Evolutionary conservation across 92 coral and sea anemone genomes (phyloP).

Genomic region (Parazoanthus swiftii): DNA sequence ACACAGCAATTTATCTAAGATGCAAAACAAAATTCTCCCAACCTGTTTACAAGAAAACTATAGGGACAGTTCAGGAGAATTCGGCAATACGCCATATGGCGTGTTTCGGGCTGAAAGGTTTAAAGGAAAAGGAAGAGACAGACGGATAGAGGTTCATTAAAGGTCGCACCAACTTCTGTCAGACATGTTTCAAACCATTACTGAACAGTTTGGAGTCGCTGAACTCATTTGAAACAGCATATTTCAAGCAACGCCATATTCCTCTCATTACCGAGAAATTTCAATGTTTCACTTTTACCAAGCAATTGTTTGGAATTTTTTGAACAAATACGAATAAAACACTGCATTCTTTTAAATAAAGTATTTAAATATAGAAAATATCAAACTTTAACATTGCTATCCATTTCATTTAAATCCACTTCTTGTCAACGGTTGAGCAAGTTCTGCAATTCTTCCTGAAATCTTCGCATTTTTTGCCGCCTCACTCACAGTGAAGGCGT

Average conservation of each 20-base stretch:
- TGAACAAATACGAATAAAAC: background rate
- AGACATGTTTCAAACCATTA: background rate
- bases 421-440: conserved; percentile 78
- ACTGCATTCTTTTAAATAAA: conserved; percentile 22
- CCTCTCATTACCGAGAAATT: too few species aligned
- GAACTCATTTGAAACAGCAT: background rate
- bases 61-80: too few species aligned
- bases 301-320: background rate
- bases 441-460: conserved; percentile 78
- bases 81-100: too few species aligned
- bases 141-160: too few species aligned
- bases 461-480: conserved; percentile 81
- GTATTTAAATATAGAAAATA: conserved; percentile 14
- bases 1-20: too few species aligned
- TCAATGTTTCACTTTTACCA: background rate
- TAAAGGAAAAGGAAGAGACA: too few species aligned
- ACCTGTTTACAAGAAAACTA: too few species aligned
- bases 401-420: conserved; percentile 33
- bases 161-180: background rate
- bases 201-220: background rate
- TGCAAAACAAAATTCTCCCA: too few species aligned
- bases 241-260: background rate
- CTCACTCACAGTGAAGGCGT: conserved; percentile 86
- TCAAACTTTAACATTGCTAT: background rate
- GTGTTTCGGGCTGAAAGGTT: too few species aligned